phyloP scores from a whole-genome alignment of 2,797 vertebrate genomes.

The Hyperoplus lanceolatus region DNA sequence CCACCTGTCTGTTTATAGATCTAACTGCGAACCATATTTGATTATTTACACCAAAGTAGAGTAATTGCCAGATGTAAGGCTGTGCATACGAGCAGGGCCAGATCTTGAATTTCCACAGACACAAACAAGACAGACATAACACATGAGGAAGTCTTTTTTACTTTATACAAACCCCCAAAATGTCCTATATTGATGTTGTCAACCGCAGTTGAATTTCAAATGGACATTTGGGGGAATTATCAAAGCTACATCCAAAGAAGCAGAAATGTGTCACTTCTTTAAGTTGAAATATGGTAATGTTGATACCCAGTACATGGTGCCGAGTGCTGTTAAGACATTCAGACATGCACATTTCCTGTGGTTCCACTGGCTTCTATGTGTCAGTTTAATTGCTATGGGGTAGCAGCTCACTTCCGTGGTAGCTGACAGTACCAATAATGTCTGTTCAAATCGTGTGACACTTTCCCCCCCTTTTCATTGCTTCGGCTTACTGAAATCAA shows the following conservation, averaged over 20 bases:
- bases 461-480: slow-evolving; percentile 13
- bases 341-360: not conserved
- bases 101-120: slow-evolving; percentile 8
- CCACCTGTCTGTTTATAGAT: slow-evolving; percentile 11
- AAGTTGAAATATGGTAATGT: not conserved
- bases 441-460: slow-evolving; percentile 1
- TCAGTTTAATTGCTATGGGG: slow-evolving; percentile 1
- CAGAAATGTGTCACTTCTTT: not conserved
- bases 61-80: slow-evolving; percentile 12
- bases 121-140: slow-evolving; percentile 3
- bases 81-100: not conserved
- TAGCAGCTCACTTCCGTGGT: not conserved
- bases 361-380: not conserved
- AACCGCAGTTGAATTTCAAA: slow-evolving; percentile 25
- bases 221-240: not conserved
- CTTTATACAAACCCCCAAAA: slow-evolving; percentile 9
- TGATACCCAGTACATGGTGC: not conserved
- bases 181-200: slow-evolving; percentile 30
- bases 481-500: slow-evolving; percentile 22
- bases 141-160: not conserved
- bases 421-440: not conserved
- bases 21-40: slow-evolving; percentile 1
- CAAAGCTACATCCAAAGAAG: not conserved
- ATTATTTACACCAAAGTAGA: slow-evolving; percentile 31
- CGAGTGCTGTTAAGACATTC: not conserved